Base-by-base conservation (phyloP, 2,797 vertebrate species). In the Acipenser transmontanus region DNA sequence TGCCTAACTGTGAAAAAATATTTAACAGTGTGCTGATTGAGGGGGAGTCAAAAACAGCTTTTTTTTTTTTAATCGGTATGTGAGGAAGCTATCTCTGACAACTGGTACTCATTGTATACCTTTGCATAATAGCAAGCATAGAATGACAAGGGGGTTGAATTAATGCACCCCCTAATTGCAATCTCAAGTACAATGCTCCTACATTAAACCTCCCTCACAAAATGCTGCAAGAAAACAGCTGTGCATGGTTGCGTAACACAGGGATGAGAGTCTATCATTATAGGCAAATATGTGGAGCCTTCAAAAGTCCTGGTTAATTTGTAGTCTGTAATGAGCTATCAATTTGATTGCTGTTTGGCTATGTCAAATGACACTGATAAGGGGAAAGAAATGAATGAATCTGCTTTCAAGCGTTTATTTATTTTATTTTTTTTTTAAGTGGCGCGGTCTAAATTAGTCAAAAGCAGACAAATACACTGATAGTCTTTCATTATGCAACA, bases 301-400 rank as follows among this genome's bases (percentile, higher is more conserved):
- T 69, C 64, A 59, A 49, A 52, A 47, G 69, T 51, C 54, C 62
- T 47, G 61, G 11, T 56, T 66, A 47, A 70, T 70, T 70, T 70
- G 64, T 52, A 56, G 48, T 47, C 47, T 47, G 20, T 63, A 70
- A 70, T 66, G 51, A 70, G 69, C 50, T 51, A 47, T 52, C 59
- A 61, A 17, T 65, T 50, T 47, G 54, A 57, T 7, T 57, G 54
- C 54, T 57, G 34, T 3, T 34, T 34, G 34, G 34, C 34, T 34
- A 34, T 34, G 12, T 50, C 11, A 47, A n/a, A 59, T 52, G 60
- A 66, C 61, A 66, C 14, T 66, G 47, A 70, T 61, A 62, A 51
- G 60, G 51, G 49, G 49, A 59, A 47, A 48, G 68, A 56, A 14
- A 66, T 51, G 14, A 48, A 59, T 62, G 62, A 59, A 20, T 8